Conservation (phyloP, 2,113 vertebrate species). For the Phodopus roborovskii region DNA sequence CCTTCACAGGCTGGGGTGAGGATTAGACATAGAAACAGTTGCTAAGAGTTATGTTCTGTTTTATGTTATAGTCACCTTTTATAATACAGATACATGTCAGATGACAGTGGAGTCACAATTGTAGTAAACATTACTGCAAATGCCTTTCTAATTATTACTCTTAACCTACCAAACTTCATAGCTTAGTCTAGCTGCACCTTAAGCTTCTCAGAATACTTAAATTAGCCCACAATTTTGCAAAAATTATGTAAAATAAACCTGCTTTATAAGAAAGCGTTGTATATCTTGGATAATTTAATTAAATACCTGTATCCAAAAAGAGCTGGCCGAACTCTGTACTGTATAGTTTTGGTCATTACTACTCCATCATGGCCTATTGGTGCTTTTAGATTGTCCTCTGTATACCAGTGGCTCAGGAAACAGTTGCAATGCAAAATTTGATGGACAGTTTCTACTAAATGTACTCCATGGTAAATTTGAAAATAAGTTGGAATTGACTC, state of each 20-base stretch:
- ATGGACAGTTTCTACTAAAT: not conserved
- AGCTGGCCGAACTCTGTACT: not conserved
- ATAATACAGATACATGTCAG: not conserved
- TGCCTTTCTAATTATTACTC: not conserved
- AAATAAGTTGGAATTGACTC: not conserved
- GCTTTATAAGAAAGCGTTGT: constrained; percentile 5
- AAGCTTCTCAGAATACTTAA: not conserved
- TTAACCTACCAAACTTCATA: not conserved
- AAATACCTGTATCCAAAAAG: not conserved
- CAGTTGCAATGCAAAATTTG: not conserved
- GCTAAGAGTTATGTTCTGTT: not conserved
- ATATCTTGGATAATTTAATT: not conserved
- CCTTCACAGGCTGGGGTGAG: not conserved
- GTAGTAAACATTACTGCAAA: not conserved
- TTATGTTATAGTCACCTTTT: not conserved
- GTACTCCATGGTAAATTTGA: not conserved
- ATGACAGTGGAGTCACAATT: not conserved
- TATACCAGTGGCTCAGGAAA: too few species aligned
- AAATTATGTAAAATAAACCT: not conserved
- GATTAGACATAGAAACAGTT: not conserved
- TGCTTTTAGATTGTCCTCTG: not conserved
- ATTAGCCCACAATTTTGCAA: not conserved
- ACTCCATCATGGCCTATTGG: not conserved
- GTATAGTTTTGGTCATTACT: not conserved
- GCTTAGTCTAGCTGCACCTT: not conserved